These are phyloP conservation scores for Meloidogyne exigua DNA, from an alignment of 1,140 invertebrate genomes.

Conservation along the genomic window DNA sequence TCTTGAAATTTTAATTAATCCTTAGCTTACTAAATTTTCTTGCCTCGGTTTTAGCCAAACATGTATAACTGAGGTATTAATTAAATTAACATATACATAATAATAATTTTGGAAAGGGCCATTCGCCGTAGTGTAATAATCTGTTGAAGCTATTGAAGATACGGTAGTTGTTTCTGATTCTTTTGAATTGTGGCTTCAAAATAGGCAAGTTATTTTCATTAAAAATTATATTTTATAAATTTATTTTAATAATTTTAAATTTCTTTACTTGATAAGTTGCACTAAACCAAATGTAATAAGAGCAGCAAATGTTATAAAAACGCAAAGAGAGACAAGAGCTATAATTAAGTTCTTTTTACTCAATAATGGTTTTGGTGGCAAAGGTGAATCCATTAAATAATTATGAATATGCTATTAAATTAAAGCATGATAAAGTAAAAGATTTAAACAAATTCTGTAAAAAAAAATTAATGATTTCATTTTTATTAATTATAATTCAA, in stretches of 20 bases:
- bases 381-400: neutral
- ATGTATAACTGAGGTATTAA: constrained; percentile 1
- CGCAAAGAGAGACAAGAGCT: neutral
- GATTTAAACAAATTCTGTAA: no score
- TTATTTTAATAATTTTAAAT: neutral
- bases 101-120: neutral
- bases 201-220: neutral
- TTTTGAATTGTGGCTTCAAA: neutral
- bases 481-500: no score
- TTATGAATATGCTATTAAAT: neutral
- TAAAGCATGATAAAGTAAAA: no score
- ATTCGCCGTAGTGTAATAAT: neutral
- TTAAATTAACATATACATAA: constrained; percentile 6
- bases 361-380: neutral
- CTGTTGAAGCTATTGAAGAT: neutral
- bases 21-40: neutral
- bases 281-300: neutral
- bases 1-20: neutral
- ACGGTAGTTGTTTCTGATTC: neutral
- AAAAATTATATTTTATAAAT: neutral
- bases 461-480: no score
- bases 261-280: neutral
- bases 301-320: neutral
- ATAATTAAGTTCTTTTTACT: neutral
- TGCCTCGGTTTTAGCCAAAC: constrained; percentile 10